Evolutionary conservation across 2,888 invertebrate genomes (phyloP).

Genomic region (Galerucella calmariensis): DNA sequence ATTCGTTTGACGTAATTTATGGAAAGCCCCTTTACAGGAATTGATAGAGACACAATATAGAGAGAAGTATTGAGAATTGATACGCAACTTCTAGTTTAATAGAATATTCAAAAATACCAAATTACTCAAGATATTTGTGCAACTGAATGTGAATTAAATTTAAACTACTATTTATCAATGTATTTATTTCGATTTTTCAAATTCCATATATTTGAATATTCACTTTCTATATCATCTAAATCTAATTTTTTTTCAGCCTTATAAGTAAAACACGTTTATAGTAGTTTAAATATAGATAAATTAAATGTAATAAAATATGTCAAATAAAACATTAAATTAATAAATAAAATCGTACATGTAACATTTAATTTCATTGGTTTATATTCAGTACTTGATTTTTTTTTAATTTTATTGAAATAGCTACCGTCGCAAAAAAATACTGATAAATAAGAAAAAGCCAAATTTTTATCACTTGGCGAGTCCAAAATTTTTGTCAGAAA

Average conservation of each 20-base stretch:
- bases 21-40: too few relatives aligned
- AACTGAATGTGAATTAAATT: slow-evolving; percentile 16
- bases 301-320: slow-evolving; percentile 28
- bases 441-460: slow-evolving; percentile 18
- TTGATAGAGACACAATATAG: too few relatives aligned
- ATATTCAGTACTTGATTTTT: slow-evolving; percentile 20
- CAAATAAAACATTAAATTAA: slow-evolving; percentile 20
- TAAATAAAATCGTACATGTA: slow-evolving; percentile 27
- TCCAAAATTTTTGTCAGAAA: slow-evolving; percentile 16
- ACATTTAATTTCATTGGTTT: slow-evolving; percentile 24
- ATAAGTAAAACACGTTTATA: slow-evolving; percentile 15
- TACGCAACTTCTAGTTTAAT: too few relatives aligned
- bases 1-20: too few relatives aligned
- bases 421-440: slow-evolving; percentile 28
- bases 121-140: slow-evolving; percentile 3
- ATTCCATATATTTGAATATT: background rate
- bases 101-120: too few relatives aligned
- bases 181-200: background rate
- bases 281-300: slow-evolving; percentile 28
- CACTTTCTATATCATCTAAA: background rate
- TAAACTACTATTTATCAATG: slow-evolving; percentile 20
- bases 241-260: slow-evolving; percentile 14
- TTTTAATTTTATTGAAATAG: slow-evolving; percentile 20
- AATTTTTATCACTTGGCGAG: slow-evolving; percentile 7
- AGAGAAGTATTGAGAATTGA: too few relatives aligned